Conservation (phyloP, 2,113 vertebrate species). For the Porphyrio hochstetteri region DNA sequence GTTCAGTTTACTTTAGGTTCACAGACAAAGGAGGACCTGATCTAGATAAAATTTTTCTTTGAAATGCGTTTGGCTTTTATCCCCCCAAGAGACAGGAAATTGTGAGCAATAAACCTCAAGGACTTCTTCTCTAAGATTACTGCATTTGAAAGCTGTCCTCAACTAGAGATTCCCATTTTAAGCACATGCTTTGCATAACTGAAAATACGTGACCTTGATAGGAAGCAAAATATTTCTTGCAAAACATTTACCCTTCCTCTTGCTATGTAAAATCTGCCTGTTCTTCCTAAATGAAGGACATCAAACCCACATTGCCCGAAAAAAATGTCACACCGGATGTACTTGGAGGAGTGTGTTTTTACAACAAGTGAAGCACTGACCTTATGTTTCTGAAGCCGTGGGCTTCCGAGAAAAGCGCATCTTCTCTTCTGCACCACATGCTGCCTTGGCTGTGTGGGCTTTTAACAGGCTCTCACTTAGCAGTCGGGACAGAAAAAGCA, state of each 20-base stretch:
- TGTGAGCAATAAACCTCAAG: conserved; percentile 15
- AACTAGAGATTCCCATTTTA: neutral
- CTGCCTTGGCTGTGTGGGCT: neutral
- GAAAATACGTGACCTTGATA: neutral
- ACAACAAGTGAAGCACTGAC: neutral
- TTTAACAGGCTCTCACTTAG: too few relatives aligned
- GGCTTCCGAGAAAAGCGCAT: neutral
- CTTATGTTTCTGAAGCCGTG: neutral
- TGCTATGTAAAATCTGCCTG: neutral
- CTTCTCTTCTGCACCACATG: neutral
- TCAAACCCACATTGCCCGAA: neutral
- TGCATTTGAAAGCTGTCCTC: neutral
- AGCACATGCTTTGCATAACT: conserved; percentile 36
- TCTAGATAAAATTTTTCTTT: neutral
- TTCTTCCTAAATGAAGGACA: neutral
- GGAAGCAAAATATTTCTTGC: neutral
- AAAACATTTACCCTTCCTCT: conserved; percentile 9
- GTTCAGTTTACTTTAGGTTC: neutral
- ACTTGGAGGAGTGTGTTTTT: neutral
- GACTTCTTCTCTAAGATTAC: neutral
- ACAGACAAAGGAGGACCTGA: neutral
- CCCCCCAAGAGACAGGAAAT: conserved; percentile 13
- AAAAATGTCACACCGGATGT: neutral
- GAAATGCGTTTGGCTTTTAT: neutral
- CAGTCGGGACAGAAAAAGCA: neutral